These are phyloP conservation scores for Enteromius paludinosus DNA, from an alignment of 2,797 vertebrate species.

Conservation along the genomic window DNA sequence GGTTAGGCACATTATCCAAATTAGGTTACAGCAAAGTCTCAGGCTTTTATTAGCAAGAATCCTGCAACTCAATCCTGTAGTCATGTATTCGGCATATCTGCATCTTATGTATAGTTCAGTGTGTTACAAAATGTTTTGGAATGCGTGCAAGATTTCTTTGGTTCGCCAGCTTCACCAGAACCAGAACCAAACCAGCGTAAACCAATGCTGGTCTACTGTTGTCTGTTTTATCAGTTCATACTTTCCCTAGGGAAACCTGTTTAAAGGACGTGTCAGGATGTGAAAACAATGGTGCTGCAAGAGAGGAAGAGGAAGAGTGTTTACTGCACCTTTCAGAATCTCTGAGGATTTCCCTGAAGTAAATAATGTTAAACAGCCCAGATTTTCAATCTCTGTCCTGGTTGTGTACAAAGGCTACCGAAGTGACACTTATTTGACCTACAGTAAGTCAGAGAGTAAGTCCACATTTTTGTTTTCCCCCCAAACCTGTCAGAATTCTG, in stretches of 20 bases:
- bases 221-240: neutral
- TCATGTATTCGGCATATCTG: neutral
- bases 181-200: slow-evolving; percentile 1
- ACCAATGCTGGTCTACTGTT: neutral
- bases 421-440: neutral
- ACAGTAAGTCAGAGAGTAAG: neutral
- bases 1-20: neutral
- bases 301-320: slow-evolving; percentile 27
- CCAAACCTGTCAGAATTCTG: slow-evolving; percentile 17
- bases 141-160: neutral
- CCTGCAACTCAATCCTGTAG: neutral
- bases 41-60: neutral
- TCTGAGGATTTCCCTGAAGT: slow-evolving; percentile 34
- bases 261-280: slow-evolving; percentile 13
- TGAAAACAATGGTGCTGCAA: slow-evolving; percentile 39
- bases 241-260: neutral
- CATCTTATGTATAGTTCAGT: neutral
- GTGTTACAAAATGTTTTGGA: neutral
- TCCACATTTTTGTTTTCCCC: neutral
- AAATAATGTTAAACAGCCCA: slow-evolving; percentile 42
- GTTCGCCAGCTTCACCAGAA: slow-evolving; percentile 1
- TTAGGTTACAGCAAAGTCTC: neutral
- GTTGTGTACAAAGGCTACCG: neutral
- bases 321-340: slow-evolving; percentile 41
- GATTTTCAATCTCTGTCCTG: neutral